Percentiles rank a stretch among this genome's conserved stretches.
phyloP scores from a whole-genome alignment of 2,888 invertebrate genomes.

The Pandemis corylana region DNA sequence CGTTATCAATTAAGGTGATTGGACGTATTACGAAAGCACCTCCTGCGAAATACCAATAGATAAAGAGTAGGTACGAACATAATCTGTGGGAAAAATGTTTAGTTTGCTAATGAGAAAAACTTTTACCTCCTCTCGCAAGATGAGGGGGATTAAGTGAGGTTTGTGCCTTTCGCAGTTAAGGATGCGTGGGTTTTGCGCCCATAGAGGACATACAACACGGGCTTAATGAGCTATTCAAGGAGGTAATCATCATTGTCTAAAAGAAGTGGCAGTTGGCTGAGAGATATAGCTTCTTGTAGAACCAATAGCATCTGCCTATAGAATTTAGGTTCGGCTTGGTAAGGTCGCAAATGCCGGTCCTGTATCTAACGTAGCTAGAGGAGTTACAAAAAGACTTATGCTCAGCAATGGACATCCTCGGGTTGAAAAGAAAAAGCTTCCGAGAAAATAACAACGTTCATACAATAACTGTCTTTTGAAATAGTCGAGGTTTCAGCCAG shows the following conservation, averaged over 20 bases:
- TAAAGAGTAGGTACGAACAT: background rate
- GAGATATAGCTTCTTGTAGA: no score
- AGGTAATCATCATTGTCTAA: no score
- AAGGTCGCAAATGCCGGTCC: no score
- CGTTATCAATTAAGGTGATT: slow-evolving; percentile 20
- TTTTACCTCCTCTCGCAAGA: background rate
- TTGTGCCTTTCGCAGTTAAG: background rate
- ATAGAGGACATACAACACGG: background rate
- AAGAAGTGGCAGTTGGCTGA: no score
- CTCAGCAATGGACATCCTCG: no score
- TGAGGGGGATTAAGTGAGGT: background rate
- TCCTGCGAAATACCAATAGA: background rate
- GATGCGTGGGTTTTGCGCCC: background rate
- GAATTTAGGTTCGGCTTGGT: no score
- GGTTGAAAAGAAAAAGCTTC: no score
- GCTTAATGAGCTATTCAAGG: background rate
- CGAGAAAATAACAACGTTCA: no score
- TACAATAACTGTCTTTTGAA: no score
- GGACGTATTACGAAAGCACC: background rate
- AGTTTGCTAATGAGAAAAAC: background rate
- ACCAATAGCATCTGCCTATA: no score
- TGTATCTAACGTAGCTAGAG: no score
- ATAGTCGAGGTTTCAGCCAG: background rate
- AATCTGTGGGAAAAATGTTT: background rate
- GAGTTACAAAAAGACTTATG: no score